Base-by-base conservation (phyloP, 2,797 vertebrate genomes). In the Coregonus sp. region DNA sequence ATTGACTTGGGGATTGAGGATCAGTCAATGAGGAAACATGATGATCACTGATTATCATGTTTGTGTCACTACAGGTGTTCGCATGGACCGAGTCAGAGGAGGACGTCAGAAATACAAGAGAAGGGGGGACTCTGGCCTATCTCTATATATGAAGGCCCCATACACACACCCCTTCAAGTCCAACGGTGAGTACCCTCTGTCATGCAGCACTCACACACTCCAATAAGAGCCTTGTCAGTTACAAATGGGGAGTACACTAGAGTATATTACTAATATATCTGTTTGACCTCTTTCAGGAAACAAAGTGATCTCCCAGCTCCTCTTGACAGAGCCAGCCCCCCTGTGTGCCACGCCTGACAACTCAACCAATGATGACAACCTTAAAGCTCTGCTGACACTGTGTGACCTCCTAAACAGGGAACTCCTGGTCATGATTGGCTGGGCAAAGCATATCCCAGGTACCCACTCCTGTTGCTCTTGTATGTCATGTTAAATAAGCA, bases 381-480 rank as follows among this genome's bases (percentile, higher is more conserved):
- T 94, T 70, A 82, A 78, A 80, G 90, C 88, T 1, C 88, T 95
- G 74, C 83, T 94, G 81, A 93, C 93, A 66, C 87, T 95, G 20
- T 94, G 93, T 82, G 94, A 95, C 86, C 93, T 95, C 18, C 86
- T 94, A 75, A 95, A 95, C 88, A 84, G 93, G 1, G 90, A 95
- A 78, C 89, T 95, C 50, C 86, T 95, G 71, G 73, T 94, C n/a
- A 85, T 94, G 86, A 94, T 95, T 67, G 90, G 91, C 80, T 95
- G 94, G 94, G 90, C 92, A 51, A 95, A 95, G 80, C 91, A 93
- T 82, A 93, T 95, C 54, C 94, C 94, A 92, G 94, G 94, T 95
- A 90, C 50, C 15, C 29, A 25, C 68, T 66, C 15, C 31, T 52
- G 47, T 35, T 56, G 6, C 16, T 56, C 70, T 63, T 68, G 40